These are phyloP conservation scores for Epicampocera succincta DNA, from an alignment of 2,888 invertebrate species.

Conservation along the genomic window DNA sequence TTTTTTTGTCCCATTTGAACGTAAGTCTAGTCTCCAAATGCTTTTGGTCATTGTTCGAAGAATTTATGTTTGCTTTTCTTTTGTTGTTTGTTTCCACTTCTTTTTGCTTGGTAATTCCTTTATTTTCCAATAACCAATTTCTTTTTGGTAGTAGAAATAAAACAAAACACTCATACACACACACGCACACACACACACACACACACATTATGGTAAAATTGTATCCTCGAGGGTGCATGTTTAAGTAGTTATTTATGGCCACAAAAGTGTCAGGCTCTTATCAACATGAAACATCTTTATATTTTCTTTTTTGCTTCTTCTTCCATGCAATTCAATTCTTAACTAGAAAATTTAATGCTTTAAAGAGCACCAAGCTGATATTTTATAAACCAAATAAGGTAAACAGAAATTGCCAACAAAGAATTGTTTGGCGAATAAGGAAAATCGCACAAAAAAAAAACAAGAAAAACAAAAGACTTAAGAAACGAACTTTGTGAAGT, in stretches of 20 bases:
- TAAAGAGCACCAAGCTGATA: background rate
- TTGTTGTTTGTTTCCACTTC: background rate
- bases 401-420: slow-evolving; percentile 23
- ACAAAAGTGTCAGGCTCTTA: slow-evolving; percentile 81
- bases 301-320: slow-evolving; percentile 15
- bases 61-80: slow-evolving; percentile 33
- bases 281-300: slow-evolving; percentile 79
- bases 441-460: background rate
- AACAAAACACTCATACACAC: too few relatives aligned
- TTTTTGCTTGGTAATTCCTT: background rate
- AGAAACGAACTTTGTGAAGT: slow-evolving; percentile 46
- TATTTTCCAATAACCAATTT: slow-evolving; percentile 32
- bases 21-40: slow-evolving; percentile 72
- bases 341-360: slow-evolving; percentile 8
- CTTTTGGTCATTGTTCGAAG: slow-evolving; percentile 78
- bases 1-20: slow-evolving; percentile 71
- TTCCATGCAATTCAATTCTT: slow-evolving; percentile 2
- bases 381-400: slow-evolving; percentile 54
- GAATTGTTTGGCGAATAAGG: slow-evolving; percentile 10
- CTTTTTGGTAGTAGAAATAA: slow-evolving; percentile 28
- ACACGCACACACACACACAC: too few relatives aligned
- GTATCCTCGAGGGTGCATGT: slow-evolving; percentile 78
- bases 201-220: slow-evolving; percentile 28
- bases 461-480: slow-evolving; percentile 50
- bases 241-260: slow-evolving; percentile 81